Base-by-base conservation (phyloP, 30 jellyfish, hydroid and myxozoan genomes). In the Morbakka virulenta region DNA sequence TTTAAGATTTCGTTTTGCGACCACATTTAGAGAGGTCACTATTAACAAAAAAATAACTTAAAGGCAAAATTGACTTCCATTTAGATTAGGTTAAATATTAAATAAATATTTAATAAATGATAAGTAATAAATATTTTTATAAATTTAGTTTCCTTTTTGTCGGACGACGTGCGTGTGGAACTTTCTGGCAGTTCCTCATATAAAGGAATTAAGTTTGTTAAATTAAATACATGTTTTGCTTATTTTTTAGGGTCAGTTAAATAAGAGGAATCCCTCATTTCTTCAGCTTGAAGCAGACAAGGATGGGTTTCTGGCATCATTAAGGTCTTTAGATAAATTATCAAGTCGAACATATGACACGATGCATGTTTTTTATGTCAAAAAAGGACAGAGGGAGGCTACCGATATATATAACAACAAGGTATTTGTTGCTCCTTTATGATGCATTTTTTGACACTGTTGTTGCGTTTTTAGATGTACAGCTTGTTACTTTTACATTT, bases 311-410 rank as follows among this genome's bases (percentile, higher is more conserved):
- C 53, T 63, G 33, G 50, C 29, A 3, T 41, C 91, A 0, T 75
- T 89, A 53, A 83, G 73, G 28, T 14, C 73, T 30, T 68, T 89
- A 64, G 97, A 89, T 74, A 27, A 87, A 28, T 34, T 82, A 61
- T 86, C 97, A 0, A 64, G 77, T 28, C 80, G 97, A 53, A 82
- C 96, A 4, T 89, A 65, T 53, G 97, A 89, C 71, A 89, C 95
- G 22, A 52, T 89, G 87, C 79, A 70, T 84, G 95, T 86, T 4
- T 78, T 82, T 57, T 76, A 66, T 35, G 97, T 89, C 34, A 85
- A 86, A 31, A 83, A 77, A 57, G 95, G 91, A 17, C 93, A 89
- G 62, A 63, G 69, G n/a, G 87, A 84, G 27, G 91, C 96, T 35
- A 75, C 64, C 31, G 91, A 84, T 2, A 83, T 89, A 30, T 22